Evolutionary conservation across 2,888 invertebrate species (phyloP).

Genomic region (Lissonota sp.): DNA sequence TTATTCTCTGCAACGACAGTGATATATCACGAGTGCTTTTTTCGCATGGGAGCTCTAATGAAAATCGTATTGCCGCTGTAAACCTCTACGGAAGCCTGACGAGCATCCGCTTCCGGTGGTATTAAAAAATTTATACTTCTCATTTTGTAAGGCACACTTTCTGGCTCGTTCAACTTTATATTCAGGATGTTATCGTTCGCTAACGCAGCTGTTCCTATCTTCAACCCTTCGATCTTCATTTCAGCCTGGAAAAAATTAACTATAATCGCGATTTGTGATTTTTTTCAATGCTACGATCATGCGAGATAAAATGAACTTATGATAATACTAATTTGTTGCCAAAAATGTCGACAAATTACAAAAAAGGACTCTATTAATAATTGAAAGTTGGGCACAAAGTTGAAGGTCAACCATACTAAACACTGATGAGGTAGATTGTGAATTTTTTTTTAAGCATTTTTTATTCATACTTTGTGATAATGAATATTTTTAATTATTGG

Average conservation of each 20-base stretch:
- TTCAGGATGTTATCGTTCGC: constrained; percentile 69
- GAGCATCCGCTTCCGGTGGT: constrained; percentile 70
- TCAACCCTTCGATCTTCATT: constrained; percentile 71
- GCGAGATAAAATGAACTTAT: too few species aligned
- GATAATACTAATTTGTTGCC: too few species aligned
- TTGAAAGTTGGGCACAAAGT: too few species aligned
- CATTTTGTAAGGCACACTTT: constrained; percentile 50
- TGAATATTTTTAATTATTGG: too few species aligned
- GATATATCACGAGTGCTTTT: neutral
- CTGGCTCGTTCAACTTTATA: constrained; percentile 70
- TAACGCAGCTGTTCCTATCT: constrained; percentile 71
- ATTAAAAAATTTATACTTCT: constrained; percentile 72
- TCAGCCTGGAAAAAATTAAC: constrained; percentile 67
- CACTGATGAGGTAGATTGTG: too few species aligned
- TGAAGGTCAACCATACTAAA: too few species aligned
- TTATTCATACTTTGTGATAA: too few species aligned
- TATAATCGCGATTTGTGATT: constrained; percentile 4
- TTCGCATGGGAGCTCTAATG: constrained; percentile 69
- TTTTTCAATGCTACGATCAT: neutral
- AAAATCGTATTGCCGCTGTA: constrained; percentile 67
- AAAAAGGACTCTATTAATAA: too few species aligned
- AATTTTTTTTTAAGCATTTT: too few species aligned
- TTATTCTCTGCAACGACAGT: neutral
- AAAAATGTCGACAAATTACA: too few species aligned
- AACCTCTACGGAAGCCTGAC: constrained; percentile 70